Evolutionary conservation across 1,140 invertebrate species (phyloP).

Genomic region (Cryptotermes secundus): DNA sequence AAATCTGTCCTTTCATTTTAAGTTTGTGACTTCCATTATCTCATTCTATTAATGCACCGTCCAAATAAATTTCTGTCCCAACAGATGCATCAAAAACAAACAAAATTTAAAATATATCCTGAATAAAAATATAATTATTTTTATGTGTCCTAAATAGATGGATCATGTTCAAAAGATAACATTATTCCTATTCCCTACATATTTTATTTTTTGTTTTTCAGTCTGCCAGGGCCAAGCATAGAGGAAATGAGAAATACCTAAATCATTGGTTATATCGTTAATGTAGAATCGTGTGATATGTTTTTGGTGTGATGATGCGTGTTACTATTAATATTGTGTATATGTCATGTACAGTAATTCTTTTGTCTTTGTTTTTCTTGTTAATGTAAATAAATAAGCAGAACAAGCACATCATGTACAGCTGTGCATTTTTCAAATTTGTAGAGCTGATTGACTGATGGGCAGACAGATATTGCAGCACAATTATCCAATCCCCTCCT

Average conservation of each 20-base stretch:
- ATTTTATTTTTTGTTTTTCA: background rate
- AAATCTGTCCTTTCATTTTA: too few relatives aligned
- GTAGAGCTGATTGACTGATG: background rate
- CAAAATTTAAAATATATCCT: background rate
- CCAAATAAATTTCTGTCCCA: background rate
- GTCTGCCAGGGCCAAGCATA: background rate
- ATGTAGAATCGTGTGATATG: background rate
- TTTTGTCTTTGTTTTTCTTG: constrained; percentile 15
- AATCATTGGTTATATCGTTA: background rate
- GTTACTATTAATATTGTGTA: constrained; percentile 18
- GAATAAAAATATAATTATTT: background rate
- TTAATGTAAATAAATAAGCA: background rate
- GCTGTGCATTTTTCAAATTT: constrained; percentile 12
- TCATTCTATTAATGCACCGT: too few relatives aligned
- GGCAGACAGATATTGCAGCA: background rate
- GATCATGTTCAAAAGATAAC: background rate
- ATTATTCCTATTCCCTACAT: background rate
- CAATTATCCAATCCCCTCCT: background rate
- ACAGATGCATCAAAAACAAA: background rate
- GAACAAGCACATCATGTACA: constrained; percentile 1
- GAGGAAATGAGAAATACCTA: background rate
- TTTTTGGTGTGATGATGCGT: background rate
- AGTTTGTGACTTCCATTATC: too few relatives aligned
- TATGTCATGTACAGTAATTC: constrained; percentile 13
- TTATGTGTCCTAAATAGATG: background rate